phyloP scores from a whole-genome alignment of 2,797 vertebrate species.

The Cuniculus paca region DNA sequence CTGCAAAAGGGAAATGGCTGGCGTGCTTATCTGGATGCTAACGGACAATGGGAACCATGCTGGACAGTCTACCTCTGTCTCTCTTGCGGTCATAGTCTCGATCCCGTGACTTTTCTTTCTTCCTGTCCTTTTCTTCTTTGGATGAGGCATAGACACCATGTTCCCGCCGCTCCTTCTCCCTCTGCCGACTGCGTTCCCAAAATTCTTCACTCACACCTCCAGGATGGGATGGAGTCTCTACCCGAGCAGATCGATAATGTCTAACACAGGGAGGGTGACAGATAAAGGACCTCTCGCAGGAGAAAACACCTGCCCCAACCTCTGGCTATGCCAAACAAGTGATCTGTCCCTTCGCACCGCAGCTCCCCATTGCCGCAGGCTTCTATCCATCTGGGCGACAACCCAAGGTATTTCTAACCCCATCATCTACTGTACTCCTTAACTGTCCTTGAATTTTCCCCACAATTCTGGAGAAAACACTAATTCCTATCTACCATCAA shows the following conservation, averaged over 20 bases:
- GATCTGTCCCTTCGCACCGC: accelerated
- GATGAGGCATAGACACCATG: constrained; percentile 97
- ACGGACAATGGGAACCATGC: neutral
- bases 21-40: neutral
- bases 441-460: neutral
- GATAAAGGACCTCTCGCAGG: neutral
- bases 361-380: neutral
- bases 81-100: constrained; percentile 90
- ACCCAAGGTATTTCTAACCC: neutral
- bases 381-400: neutral
- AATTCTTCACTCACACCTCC: constrained; percentile 99
- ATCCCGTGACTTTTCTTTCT: constrained; percentile 88
- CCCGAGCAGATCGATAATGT: constrained; percentile 95
- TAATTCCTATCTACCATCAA: neutral
- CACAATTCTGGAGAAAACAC: constrained; percentile 31
- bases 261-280: constrained; percentile 83
- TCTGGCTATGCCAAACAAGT: neutral
- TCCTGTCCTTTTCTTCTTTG: constrained; percentile 94
- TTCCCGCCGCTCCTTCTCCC: constrained; percentile 95
- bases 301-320: neutral
- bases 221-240: constrained; percentile 97
- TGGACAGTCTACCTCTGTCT: constrained; percentile 88
- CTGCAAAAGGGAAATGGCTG: neutral
- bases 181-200: constrained; percentile 93
- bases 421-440: neutral